Evolutionary conservation across 1,140 invertebrate species (phyloP).

Genomic region (Acyrthosiphon pisum): DNA sequence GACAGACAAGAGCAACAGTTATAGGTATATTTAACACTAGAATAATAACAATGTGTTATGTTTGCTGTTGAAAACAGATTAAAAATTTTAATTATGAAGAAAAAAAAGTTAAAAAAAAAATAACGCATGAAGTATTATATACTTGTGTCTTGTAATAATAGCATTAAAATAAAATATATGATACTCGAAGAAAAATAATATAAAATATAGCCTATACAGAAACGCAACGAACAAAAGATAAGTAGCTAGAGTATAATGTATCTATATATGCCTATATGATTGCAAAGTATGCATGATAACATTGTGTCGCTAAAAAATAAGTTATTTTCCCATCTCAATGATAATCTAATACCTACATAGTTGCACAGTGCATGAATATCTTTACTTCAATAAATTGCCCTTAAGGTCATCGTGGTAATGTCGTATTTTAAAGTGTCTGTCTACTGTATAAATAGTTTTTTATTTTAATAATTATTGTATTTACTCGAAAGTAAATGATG

Average conservation of each 20-base stretch:
- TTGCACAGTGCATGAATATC: neutral
- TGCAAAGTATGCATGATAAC: neutral
- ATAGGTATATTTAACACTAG: neutral
- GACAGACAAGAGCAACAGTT: slow-evolving; percentile 1
- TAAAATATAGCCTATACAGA: neutral
- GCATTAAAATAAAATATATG: slow-evolving; percentile 18
- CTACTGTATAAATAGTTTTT: neutral
- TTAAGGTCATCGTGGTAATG: neutral
- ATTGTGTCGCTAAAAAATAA: neutral
- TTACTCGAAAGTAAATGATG: neutral
- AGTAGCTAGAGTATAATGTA: neutral
- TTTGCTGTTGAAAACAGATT: neutral
- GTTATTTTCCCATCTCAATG: neutral
- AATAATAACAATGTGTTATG: neutral
- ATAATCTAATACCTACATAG: neutral
- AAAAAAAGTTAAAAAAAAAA: neutral
- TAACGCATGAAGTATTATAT: neutral
- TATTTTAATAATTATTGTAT: too few relatives aligned
- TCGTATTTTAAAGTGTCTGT: neutral
- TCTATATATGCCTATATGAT: neutral
- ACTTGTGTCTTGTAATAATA: neutral
- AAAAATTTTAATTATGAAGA: neutral
- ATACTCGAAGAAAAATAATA: slow-evolving; percentile 13
- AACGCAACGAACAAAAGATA: neutral
- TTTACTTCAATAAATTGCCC: neutral